These are phyloP conservation scores for Drosophila bipectinata DNA, from an alignment of 1,140 invertebrate genomes.

Conservation along the genomic window DNA sequence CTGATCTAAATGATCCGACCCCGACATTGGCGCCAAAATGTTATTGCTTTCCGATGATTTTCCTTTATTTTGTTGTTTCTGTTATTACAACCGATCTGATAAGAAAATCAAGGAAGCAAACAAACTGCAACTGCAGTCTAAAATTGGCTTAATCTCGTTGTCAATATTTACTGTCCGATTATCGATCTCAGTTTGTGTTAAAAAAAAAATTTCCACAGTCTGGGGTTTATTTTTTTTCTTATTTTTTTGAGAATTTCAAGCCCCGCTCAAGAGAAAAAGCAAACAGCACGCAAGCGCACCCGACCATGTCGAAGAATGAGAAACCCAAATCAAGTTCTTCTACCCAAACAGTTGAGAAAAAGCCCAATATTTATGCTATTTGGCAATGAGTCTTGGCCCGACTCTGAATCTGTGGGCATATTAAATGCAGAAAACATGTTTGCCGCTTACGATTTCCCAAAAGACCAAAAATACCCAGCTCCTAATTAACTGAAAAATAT, in stretches of 20 bases:
- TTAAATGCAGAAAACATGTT: conserved; percentile 56
- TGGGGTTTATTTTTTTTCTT: conserved; percentile 1
- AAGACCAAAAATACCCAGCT: conserved; percentile 1
- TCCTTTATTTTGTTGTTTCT: background rate
- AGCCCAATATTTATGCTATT: conserved; percentile 43
- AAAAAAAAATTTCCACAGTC: conserved; percentile 47
- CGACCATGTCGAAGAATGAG: conserved; percentile 33
- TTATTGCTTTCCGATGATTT: conserved; percentile 24
- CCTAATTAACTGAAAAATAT: conserved; percentile 40
- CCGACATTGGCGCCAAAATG: conserved; percentile 73
- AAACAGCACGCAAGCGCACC: conserved; percentile 52
- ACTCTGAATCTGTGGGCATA: conserved; percentile 10
- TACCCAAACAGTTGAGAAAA: conserved; percentile 14
- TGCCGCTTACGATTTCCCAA: conserved; percentile 3
- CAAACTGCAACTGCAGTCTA: conserved; percentile 41
- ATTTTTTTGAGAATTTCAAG: conserved; percentile 7
- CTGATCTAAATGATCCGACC: conserved; percentile 10
- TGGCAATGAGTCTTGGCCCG: conserved; percentile 58
- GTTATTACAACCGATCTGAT: conserved; percentile 44
- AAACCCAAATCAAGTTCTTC: conserved; percentile 49
- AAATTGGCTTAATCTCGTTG: conserved; percentile 62
- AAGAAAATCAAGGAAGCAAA: conserved; percentile 43
- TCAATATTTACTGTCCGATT: conserved; percentile 72
- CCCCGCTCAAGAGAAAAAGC: background rate
- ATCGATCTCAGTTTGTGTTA: conserved; percentile 41